phyloP scores from a whole-genome alignment of 64 coral and sea anemone species.

The Acropora tenuis region DNA sequence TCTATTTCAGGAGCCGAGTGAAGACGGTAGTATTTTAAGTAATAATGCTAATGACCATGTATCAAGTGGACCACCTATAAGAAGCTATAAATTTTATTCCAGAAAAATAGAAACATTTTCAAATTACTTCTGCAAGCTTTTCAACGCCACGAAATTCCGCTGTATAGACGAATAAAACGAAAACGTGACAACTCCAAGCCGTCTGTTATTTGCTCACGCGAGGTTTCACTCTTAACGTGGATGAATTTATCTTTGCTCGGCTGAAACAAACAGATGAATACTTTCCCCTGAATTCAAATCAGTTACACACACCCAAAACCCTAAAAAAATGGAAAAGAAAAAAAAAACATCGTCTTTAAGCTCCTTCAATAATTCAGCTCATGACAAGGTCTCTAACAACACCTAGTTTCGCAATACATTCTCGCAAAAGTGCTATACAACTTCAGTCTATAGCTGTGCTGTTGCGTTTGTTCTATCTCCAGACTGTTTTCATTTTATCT shows the following conservation, averaged over 20 bases:
- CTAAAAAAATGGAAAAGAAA: no score
- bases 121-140: not conserved
- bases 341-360: not conserved
- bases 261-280: not conserved
- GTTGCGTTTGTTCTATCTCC: not conserved
- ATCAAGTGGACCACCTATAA: not conserved
- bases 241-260: not conserved
- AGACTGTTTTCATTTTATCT: not conserved
- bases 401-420: not conserved
- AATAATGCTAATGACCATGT: slow-evolving; percentile 2
- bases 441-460: not conserved
- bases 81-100: slow-evolving; percentile 11
- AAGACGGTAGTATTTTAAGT: slow-evolving; percentile 14
- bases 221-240: not conserved
- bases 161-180: not conserved
- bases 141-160: not conserved
- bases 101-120: not conserved
- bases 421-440: not conserved
- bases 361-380: not conserved
- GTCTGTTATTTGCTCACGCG: not conserved
- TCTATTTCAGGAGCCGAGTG: not conserved
- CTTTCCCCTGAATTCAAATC: not conserved
- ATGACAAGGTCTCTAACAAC: not conserved
- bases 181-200: not conserved
- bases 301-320: not conserved